Evolutionary conservation across 2,797 vertebrate species (phyloP), one percentile per base, ranked within the genome.

Genomic region (Bovichtus diacanthus): DNA sequence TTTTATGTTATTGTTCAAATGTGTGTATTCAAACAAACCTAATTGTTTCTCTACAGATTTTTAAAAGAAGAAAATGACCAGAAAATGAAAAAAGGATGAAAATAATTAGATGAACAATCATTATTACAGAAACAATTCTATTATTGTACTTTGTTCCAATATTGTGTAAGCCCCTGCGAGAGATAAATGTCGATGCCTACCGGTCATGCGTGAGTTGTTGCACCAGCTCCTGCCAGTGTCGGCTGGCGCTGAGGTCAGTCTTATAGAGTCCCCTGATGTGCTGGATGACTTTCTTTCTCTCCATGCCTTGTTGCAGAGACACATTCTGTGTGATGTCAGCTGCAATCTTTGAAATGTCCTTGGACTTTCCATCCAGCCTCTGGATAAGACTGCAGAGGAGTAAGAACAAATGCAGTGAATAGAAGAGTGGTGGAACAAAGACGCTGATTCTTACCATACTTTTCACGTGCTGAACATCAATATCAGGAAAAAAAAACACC

Each of bases 271-370:
- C 95, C 78, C 97, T 94, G 91, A 99, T 99, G 89, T 99, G 98
- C 93, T 98, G 97, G 86, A 99, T 99, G 82, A 99, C 97, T 89
- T 97, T 98, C 91, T 99, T 99, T 73, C 98, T 95, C 94, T 99
- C 98, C 93, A 97, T 97, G 85, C 98, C 98, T 92, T 99, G 98
- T 36, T 95, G 95, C 55, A 99, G 95, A 43, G 97, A 99, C 76
- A 99, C 97, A 78, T 96, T 97, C 93, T 99, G 98, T n/a, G 98
- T 99, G 91, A 99, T 96, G 84, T 99, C 98, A 41, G 97, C 97
- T 31, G 98, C 98, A 70, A 97, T 97, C 95, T 99, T 99, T 51
- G 98, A 99, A 91, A 99, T 97, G 87, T 99, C 97, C 92, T 98
- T 99, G 63, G 97, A 97, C 90, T 97, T 99, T 76, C 95, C 94